Base-by-base conservation (phyloP, 2,797 vertebrate species). In the Darevskia nairensis region DNA sequence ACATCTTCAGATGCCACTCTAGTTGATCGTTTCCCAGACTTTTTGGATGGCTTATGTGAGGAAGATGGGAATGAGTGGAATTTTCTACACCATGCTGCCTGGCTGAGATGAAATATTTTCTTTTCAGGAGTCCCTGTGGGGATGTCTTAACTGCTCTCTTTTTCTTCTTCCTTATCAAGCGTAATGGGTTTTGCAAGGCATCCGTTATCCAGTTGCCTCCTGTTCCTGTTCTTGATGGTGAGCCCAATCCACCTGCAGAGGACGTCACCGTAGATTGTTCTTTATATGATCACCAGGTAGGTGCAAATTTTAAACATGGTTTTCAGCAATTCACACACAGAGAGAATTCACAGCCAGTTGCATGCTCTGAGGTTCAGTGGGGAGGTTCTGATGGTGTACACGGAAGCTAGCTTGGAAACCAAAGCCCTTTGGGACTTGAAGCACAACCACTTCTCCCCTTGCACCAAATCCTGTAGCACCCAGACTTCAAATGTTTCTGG, bases 131-230 rank as follows among this genome's bases (percentile, higher is more conserved):
- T n/a, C 8, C 1, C 4, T 35, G 50, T 15, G 50, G 78, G 6
- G 39, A 29, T 21, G n/a, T 15, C 21, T 21, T 15, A 35, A 21
- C 13, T 0, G 84, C 86, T 82, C 21, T 82, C 17, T 39, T 69
- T 50, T 0, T 91, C 32, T 87, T 94, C 89, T 89, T 21, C 76
- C 2, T 92, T 85, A 89, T 23, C 27, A 92, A 97, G 97, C 96
- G 96, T 89, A 94, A 93, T 44, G 97, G 96, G 21, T 96, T 97
- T 94, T 97, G 97, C 87, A 95, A 64, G 83, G 95, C 93, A 1
- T 39, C 19, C 0, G 2, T 89, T 83, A 10, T 72, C 4, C 85
- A 78, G 39, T 4, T 1, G 0, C 15, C 9, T 19, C 8, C 10
- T 35, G 19, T 0, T 27, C 4, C 2, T 21, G 9, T 1, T 8